phyloP scores from a whole-genome alignment of 2,797 vertebrate genomes.

The Iguana delicatissima region DNA sequence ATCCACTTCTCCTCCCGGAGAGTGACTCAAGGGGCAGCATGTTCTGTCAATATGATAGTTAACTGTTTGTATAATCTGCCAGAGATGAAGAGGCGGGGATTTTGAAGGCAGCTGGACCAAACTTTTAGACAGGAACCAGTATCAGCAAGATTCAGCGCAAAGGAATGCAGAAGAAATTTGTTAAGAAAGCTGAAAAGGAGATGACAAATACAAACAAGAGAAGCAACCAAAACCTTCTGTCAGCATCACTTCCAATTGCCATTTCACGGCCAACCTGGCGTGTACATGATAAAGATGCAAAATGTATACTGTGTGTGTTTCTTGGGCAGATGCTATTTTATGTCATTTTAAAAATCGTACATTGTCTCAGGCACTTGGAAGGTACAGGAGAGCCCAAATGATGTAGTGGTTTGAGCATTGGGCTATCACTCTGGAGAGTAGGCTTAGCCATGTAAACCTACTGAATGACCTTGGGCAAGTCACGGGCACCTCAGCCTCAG shows the following conservation, averaged over 20 bases:
- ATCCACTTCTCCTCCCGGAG: slow-evolving; percentile 7
- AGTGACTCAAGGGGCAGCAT: slow-evolving; percentile 35
- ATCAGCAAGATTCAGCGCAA: fast-evolving
- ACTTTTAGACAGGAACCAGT: slow-evolving; percentile 4
- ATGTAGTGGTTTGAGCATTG: no score
- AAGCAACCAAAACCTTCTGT: slow-evolving; percentile 33
- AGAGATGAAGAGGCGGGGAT: background rate
- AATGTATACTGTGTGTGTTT: background rate
- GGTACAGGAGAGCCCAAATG: background rate
- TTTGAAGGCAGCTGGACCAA: slow-evolving; percentile 28
- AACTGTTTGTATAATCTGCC: background rate
- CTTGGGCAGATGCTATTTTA: background rate
- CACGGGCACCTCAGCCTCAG: no score
- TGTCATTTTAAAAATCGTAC: background rate
- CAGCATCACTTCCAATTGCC: background rate
- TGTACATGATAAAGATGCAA: background rate
- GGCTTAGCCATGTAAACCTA: no score
- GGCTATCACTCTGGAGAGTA: no score
- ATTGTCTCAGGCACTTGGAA: background rate
- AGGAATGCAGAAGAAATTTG: slow-evolving; percentile 39
- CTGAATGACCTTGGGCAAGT: no score
- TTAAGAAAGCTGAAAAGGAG: slow-evolving; percentile 27
- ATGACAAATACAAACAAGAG: slow-evolving; percentile 12
- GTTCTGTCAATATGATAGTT: slow-evolving; percentile 26
- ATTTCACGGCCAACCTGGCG: background rate